Base-by-base conservation (phyloP, 2,888 invertebrate genomes). In the Embidobia sp. region DNA sequence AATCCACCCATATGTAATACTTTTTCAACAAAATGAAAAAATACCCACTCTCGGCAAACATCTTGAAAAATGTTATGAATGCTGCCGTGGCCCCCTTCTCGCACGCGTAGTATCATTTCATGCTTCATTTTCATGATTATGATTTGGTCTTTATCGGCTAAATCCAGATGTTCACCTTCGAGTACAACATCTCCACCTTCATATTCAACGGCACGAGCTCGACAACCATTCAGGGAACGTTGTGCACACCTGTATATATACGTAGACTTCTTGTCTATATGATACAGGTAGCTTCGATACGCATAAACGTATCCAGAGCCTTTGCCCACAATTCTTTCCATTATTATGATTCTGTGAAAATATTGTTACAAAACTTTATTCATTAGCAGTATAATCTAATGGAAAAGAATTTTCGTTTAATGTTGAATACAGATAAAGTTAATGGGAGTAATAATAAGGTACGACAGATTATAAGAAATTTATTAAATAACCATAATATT, bases 181-280 rank as follows among this genome's bases (percentile, higher is more conserved):
- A 2, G 7, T 18, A 1, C 6, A 10, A 49, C 33, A 1, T 18
- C 18, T 11, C 49, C 49, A 33, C 33, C 49, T 33, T 49, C 49
- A 10, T 10, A 18, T 33, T 49, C 49, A 31, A 11, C 3, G 1
- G 33, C 49, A 6, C 2, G 10, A 1, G 18, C 31, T 10, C n/a
- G 2, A 11, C 49, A 49, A 5, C 6, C 0, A 5, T 1, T 19
- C 8, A 18, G 6, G 1, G 49, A 49, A 6, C 33, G 16, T 7
- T 2, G 10, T 7, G 33, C 8, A 13, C 49, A 49, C 8, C 49
- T 4, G 19, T 49, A 49, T 10, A 49, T 49, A 16, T 49, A 49
- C 2, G 7, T 6, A 6, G 10, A 6, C 7, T n/a, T 1, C 11
- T 31, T 33, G 6, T 49, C 49, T 2, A 31, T 2, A 19, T 49